Evolutionary conservation across 1,140 invertebrate species (phyloP), one percentile per base, ranked within the genome.

Genomic region (Grapholita molesta): DNA sequence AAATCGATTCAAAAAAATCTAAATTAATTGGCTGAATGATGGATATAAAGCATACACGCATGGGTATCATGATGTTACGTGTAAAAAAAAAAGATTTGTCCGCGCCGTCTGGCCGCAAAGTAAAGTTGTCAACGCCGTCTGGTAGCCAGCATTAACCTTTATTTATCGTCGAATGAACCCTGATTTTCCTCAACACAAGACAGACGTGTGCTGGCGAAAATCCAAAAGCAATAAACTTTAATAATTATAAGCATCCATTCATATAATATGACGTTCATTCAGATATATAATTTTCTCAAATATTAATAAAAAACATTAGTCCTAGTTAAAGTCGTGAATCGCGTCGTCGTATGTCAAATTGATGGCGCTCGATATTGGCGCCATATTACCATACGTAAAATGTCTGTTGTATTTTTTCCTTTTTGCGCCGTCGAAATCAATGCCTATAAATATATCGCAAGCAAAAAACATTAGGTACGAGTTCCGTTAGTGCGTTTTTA

Each of bases 111-210:
- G 80, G 74, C 75, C 67, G 70, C 69, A 65, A 76, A 75, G 76
- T 84, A 82, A 85, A 86, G 71, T 76, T 87, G 81, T 89, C 85
- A 87, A 70, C 82, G 76, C 61, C 70, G 86, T 86, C 84, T 87
- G 85, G 79, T 69, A 70, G 70, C 61, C 70, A 76, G 12, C 83
- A 82, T 89, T 85, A 81, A 75, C 69, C 8, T 72, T 82, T 87
- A 83, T 89, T 86, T 89, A 89, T 86, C 75, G 64, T 67, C 69
- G 74, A 69, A 70, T 70, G 73, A 79, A 78, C 77, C 77, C 78
- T 79, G 80, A 79, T 71, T 73, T 71, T 78, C 61, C 67, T 25
- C 53, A 52, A 38, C 24, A 78, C 70, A 70, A 66, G 42, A 61
- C 24, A 61, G 35, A 61, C 24, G 24, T 32, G 24, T 30, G 21